phyloP scores from a whole-genome alignment of 2,113 vertebrate species.

The Urocitellus parryii region DNA sequence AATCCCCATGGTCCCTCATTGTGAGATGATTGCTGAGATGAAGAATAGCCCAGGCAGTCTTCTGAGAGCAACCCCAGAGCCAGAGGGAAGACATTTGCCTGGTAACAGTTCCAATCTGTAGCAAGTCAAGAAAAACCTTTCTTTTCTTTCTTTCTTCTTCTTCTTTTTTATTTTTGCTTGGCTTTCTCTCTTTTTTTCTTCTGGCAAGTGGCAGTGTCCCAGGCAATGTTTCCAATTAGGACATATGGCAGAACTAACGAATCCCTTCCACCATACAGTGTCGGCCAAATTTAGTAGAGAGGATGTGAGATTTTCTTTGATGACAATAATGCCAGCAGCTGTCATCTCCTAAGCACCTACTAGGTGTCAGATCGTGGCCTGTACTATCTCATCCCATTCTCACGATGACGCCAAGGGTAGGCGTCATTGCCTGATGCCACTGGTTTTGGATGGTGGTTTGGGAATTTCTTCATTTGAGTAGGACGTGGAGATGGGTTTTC shows the following conservation, averaged over 20 bases:
- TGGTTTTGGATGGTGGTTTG: background rate
- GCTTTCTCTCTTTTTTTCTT: background rate
- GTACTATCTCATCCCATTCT: background rate
- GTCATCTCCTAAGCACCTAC: slow-evolving; percentile 15
- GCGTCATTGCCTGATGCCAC: background rate
- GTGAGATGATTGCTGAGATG: background rate
- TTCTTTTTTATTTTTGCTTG: background rate
- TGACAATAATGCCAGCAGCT: background rate
- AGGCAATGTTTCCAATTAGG: slow-evolving; percentile 62
- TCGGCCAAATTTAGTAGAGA: slow-evolving; percentile 55
- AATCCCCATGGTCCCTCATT: background rate
- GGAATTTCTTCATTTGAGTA: background rate
- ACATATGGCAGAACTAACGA: slow-evolving; percentile 67
- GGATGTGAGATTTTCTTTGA: slow-evolving; percentile 52
- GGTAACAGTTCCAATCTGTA: background rate
- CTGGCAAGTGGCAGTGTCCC: slow-evolving; percentile 62
- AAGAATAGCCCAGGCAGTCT: background rate
- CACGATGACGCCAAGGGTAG: background rate
- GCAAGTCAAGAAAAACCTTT: slow-evolving; percentile 17
- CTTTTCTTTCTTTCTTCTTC: background rate
- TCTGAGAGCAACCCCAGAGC: background rate
- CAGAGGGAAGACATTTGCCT: background rate
- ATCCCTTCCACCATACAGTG: slow-evolving; percentile 9
- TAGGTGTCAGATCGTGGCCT: background rate
- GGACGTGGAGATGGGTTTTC: background rate